phyloP scores from a whole-genome alignment of 2,888 invertebrate genomes.

The Hypselothyrea guttata region DNA sequence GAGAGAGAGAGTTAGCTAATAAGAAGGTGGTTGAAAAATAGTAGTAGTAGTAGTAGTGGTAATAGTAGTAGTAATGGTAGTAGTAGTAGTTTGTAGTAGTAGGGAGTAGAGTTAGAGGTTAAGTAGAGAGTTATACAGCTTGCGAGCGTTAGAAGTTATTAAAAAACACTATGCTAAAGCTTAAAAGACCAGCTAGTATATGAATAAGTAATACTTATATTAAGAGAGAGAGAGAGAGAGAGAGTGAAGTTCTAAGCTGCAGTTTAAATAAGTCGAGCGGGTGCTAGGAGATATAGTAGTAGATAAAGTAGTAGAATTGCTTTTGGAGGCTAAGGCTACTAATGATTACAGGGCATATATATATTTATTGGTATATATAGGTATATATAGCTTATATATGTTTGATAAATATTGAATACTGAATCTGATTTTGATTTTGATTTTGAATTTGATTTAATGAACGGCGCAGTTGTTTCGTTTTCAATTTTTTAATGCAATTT shows the following conservation, averaged over 20 bases:
- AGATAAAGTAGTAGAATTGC: slow-evolving; percentile 2
- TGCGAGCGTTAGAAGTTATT: slow-evolving; percentile 30
- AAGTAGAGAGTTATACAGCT: slow-evolving; percentile 17
- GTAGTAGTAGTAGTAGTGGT: slow-evolving; percentile 14
- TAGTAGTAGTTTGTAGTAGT: slow-evolving; percentile 28
- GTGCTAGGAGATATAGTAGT: slow-evolving; percentile 38
- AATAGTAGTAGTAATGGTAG: slow-evolving; percentile 17
- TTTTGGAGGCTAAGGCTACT: slow-evolving; percentile 39
- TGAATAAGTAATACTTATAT: slow-evolving; percentile 3
- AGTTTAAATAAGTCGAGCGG: slow-evolving; percentile 30
- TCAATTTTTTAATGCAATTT: slow-evolving; percentile 26
- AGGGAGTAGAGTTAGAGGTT: slow-evolving; percentile 20
- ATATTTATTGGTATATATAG: no score
- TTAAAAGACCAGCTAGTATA: slow-evolving; percentile 32
- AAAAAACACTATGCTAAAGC: slow-evolving; percentile 37
- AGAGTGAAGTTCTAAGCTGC: slow-evolving; percentile 42
- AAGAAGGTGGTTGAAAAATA: slow-evolving; percentile 31
- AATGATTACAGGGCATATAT: slow-evolving; percentile 32
- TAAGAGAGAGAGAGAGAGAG: slow-evolving; percentile 13
- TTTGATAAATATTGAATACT: slow-evolving; percentile 21
- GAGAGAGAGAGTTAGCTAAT: slow-evolving; percentile 24
- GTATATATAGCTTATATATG: slow-evolving; percentile 41
- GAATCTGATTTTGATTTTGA: slow-evolving; percentile 7
- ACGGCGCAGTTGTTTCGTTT: slow-evolving; percentile 59
- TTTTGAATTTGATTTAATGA: slow-evolving; percentile 41